Conservation (phyloP, 2,888 invertebrate species). For the Carterocephalus palaemon region DNA sequence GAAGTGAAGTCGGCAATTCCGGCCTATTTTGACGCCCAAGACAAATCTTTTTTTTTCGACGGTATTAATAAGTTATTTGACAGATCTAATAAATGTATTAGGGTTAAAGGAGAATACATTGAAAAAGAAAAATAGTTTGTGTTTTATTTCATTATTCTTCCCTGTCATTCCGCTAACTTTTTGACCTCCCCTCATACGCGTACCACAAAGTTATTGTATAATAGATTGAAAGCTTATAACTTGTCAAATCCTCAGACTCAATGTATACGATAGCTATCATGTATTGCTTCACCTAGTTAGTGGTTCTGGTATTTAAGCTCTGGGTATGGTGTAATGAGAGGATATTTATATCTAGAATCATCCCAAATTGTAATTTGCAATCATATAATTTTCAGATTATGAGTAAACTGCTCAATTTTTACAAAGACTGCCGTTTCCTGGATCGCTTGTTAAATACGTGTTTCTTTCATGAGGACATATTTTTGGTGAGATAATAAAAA, state of each 20-base stretch:
- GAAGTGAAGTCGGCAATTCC: constrained; percentile 15
- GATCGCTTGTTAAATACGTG: constrained; percentile 91
- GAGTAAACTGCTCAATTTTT: constrained; percentile 87
- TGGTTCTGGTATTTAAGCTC: no score
- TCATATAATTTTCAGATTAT: constrained; percentile 84
- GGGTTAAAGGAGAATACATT: constrained; percentile 17
- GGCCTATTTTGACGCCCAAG: constrained; percentile 20
- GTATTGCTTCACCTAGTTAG: no score
- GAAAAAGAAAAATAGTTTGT: constrained; percentile 15
- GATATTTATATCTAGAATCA: no score
- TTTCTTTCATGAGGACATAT: constrained; percentile 91
- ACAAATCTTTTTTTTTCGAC: constrained; percentile 12
- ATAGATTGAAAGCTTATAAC: no score
- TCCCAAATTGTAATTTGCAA: no score
- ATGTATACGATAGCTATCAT: no score
- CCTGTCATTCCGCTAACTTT: constrained; percentile 15
- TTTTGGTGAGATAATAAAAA: constrained; percentile 83
- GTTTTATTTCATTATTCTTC: constrained; percentile 3
- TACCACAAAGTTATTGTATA: no score
- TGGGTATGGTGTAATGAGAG: no score
- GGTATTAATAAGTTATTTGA: constrained; percentile 13
- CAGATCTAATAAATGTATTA: constrained; percentile 17
- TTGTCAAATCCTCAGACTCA: no score
- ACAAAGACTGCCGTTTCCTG: constrained; percentile 91
- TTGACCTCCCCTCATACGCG: constrained; percentile 4